Base-by-base conservation (phyloP, 2,888 invertebrate genomes). In the Eustalomyia histrio region DNA sequence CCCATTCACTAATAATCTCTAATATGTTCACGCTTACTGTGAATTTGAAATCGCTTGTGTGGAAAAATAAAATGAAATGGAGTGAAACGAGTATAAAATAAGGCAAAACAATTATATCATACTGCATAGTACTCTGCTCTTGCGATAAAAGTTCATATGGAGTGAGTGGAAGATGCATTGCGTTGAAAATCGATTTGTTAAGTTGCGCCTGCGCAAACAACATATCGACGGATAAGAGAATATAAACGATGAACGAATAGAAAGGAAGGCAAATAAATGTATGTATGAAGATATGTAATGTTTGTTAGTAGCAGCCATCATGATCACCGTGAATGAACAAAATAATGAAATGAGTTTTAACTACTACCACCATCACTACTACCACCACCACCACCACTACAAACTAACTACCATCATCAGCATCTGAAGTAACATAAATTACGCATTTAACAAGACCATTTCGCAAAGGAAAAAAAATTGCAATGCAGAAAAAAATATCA, bases 151-250 rank as follows among this genome's bases (percentile, higher is more conserved):
- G n/a, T 47, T 47, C 21, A 8, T 14, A 43, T 33, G 14, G 18
- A 10, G 43, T 12, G 61, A 74, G 21, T 72, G 47, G 75, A 84
- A 86, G 86, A 85, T 85, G 87, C 87, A 86, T 85, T 86, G 88
- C 89, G 88, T 88, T 87, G 89, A 89, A 88, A 88, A 88, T 88
- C 88, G 88, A 88, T 88, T 88, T 89, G 89, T 88, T 87, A 87
- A 81, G 88, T 87, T 89, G 89, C 88, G 88, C 88, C 89, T 89
- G 88, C 88, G 88, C 89, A 88, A 87, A 87, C 88, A 88, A 86
- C 85, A 83, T 85, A 85, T 84, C 84, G 79, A 85, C 85, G 87
- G 85, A 86, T 87, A 87, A 87, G 85, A 86, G 84, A 85, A 85
- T 58, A 50, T 24, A 29, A 29, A 68, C 58, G 64, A 69, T 35